These are phyloP conservation scores for Leptothorax acervorum DNA, from an alignment of 2,888 invertebrate genomes.

Conservation along the genomic window DNA sequence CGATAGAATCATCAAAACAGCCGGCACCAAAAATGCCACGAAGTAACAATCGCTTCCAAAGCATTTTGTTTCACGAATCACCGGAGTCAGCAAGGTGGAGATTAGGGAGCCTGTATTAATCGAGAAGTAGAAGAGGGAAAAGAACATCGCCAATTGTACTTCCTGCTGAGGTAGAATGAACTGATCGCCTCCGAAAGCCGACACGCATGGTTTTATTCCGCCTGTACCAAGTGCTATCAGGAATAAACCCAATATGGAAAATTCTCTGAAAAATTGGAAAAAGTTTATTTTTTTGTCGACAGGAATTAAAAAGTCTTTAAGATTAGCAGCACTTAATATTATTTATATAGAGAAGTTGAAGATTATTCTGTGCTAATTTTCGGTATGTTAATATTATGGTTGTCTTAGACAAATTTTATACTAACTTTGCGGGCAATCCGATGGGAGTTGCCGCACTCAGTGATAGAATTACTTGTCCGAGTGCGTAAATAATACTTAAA, in stretches of 20 bases:
- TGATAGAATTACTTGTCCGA: slow-evolving; percentile 93
- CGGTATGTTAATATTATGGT: neutral
- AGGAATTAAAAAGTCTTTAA: neutral
- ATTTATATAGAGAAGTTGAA: neutral
- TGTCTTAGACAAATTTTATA: slow-evolving; percentile 7
- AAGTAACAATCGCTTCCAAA: slow-evolving; percentile 93
- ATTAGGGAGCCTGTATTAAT: slow-evolving; percentile 97
- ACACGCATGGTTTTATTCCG: slow-evolving; percentile 98
- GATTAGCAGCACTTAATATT: neutral
- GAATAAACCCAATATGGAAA: slow-evolving; percentile 89
- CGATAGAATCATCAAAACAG: slow-evolving; percentile 93
- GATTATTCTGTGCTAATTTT: neutral
- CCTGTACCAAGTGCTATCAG: slow-evolving; percentile 96
- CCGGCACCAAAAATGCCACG: slow-evolving; percentile 96
- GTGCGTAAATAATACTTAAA: slow-evolving; percentile 94
- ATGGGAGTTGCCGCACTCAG: slow-evolving; percentile 88
- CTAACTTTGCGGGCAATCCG: slow-evolving; percentile 87
- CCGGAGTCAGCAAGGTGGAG: slow-evolving; percentile 95
- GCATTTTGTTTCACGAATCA: slow-evolving; percentile 93
- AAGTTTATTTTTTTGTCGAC: neutral
- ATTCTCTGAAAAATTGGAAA: slow-evolving; percentile 85
- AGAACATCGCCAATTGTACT: slow-evolving; percentile 92
- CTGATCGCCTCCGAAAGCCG: slow-evolving; percentile 98
- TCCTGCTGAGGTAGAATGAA: slow-evolving; percentile 94
- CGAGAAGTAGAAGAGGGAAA: slow-evolving; percentile 97